Evolutionary conservation across 1,140 invertebrate genomes (phyloP).

Genomic region (Sesamia nonagrioides): DNA sequence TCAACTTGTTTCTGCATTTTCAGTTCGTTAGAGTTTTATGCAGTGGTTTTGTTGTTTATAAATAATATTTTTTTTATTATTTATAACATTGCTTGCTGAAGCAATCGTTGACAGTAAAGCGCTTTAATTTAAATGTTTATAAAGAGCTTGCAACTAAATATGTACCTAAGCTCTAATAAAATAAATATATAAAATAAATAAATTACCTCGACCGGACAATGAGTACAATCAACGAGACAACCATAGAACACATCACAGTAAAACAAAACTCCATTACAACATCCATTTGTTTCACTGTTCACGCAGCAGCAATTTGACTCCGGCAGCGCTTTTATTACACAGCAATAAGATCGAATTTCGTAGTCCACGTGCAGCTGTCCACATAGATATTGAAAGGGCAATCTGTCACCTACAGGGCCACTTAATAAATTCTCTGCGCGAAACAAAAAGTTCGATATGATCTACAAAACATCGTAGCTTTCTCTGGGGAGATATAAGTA

Average conservation of each 20-base stretch:
- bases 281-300: not conserved
- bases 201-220: too few relatives aligned
- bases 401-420: conserved; percentile 42
- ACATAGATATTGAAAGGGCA: conserved; percentile 30
- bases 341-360: not conserved
- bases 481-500: not conserved
- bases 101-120: too few relatives aligned
- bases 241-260: not conserved
- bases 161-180: too few relatives aligned
- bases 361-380: conserved; percentile 6
- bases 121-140: too few relatives aligned
- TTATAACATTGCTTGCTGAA: too few relatives aligned
- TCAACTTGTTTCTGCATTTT: too few relatives aligned
- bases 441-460: conserved; percentile 44
- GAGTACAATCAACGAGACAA: not conserved
- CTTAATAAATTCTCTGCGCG: conserved; percentile 48
- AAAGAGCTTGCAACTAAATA: too few relatives aligned
- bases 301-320: not conserved
- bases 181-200: too few relatives aligned
- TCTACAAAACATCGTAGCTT: conserved; percentile 40
- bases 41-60: too few relatives aligned
- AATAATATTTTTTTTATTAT: too few relatives aligned
- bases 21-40: too few relatives aligned
- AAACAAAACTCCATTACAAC: not conserved
- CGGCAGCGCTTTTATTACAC: not conserved